Conservation (phyloP, 2,888 invertebrate genomes). For the Phaonia tiefii region DNA sequence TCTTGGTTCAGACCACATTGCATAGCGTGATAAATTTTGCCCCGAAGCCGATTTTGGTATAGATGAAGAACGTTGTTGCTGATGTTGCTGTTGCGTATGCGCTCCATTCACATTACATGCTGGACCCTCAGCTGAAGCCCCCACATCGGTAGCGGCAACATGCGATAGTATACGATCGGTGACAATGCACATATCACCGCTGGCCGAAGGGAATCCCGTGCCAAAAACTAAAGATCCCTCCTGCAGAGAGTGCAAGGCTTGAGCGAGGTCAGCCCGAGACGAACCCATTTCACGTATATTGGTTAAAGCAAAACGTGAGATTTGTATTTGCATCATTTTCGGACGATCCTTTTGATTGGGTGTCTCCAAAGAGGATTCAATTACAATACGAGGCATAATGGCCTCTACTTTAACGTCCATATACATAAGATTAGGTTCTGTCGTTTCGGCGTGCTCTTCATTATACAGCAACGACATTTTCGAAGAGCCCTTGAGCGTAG, state of each 20-base stretch:
- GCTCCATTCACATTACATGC: conserved; percentile 68
- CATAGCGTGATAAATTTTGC: conserved; percentile 80
- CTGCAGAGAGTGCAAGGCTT: conserved; percentile 89
- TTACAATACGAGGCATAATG: conserved; percentile 90
- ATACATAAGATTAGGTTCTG: conserved; percentile 82
- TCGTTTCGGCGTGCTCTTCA: conserved; percentile 56
- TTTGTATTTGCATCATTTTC: conserved; percentile 87
- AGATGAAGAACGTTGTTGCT: conserved; percentile 57
- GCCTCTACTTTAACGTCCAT: conserved; percentile 95
- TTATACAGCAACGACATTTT: conserved; percentile 67
- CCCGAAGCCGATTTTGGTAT: conserved; percentile 75
- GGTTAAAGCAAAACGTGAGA: conserved; percentile 83
- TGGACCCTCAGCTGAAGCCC: conserved; percentile 59
- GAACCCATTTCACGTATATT: conserved; percentile 84
- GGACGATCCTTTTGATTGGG: conserved; percentile 93
- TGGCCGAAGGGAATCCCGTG: conserved; percentile 88
- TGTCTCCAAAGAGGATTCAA: conserved; percentile 88
- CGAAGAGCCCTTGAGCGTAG: conserved; percentile 59
- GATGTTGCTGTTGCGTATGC: conserved; percentile 49
- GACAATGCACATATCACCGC: conserved; percentile 87
- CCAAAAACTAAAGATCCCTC: conserved; percentile 88
- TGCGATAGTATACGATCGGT: conserved; percentile 92
- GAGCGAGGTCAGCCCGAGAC: conserved; percentile 89
- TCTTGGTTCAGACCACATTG: conserved; percentile 91
- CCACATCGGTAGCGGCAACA: conserved; percentile 82